Base-by-base conservation (phyloP, 2,888 invertebrate species). In the Baccha elongata region DNA sequence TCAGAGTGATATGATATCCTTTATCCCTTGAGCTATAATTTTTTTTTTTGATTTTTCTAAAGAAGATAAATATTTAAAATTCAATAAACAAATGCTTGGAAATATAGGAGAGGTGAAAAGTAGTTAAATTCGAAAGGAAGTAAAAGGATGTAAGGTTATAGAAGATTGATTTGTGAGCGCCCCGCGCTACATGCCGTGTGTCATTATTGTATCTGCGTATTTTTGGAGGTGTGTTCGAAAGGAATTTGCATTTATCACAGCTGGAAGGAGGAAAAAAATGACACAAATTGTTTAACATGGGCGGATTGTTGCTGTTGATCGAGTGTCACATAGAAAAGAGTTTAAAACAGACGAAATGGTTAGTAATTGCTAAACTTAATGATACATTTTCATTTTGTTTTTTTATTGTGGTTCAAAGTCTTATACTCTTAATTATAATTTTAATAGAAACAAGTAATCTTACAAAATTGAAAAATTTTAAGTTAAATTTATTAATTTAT, bases 131-230 rank as follows among this genome's bases (percentile, higher is more conserved):
- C 11, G 46, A 10, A 44, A 72, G 67, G 60, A 53, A 23, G 52
- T 67, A 64, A 60, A 68, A 55, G 72, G 81, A 72, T 83, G 72
- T 76, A 32, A 67, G 62, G 72, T 53, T 67, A n/a, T n/a, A 8
- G 42, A 68, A 83, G 83, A 83, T 78, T 83, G 83, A 83, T 83
- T 83, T 73, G 76, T 65, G 46, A 6, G 42, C 46, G 65, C 68
- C 40, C 50, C n/a, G 40, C 62, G 68, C 83, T 71, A 64, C 78
- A 68, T 26, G 72, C 21, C 42, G 3, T 32, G 26, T 23, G 23
- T 23, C 55, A 35, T 62, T 42, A 35, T n/a, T 17, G 17, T 35
- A 29, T 32, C 58, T 44, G 17, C 13, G 46, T n/a, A n/a, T 26
- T 64, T 67, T 68, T 55, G 62, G 80, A 79, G 79, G 79, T 62